Evolutionary conservation across 2,113 vertebrate species (phyloP), one percentile per base, ranked within the genome.

Genomic region (Percina caprodes): DNA sequence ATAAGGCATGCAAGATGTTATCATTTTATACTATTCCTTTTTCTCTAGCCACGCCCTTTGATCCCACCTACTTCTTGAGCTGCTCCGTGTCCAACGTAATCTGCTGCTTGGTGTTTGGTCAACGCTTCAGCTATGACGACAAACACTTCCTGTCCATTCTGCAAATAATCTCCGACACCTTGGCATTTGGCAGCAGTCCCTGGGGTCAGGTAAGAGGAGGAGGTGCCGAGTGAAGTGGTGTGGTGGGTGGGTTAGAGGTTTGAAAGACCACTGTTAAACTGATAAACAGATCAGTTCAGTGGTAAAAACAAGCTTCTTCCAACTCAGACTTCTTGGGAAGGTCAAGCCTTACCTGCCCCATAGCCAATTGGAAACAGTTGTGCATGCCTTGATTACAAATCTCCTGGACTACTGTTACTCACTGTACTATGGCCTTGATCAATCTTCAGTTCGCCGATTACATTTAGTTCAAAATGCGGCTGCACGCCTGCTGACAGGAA

Each of bases 61-160:
- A 96, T 9, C 94, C 95, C 10, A 87, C 58, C 0, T 91, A 77
- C 84, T 35, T 89, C 56, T 35, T 97, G 78, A 94, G 95, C 52
- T 90, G 85, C 63, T 67, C 91, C 0, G 92, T 95, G 0, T 94
- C 96, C 86, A 97, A 96, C 4, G 92, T 96, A 39, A 96, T 96
- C 83, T 95, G 95, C 83, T 92, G 94, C 49, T 56, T 96, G 16
- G 86, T 96, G 77, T 96, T 96, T 16, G 94, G 96, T 2, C 76
- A 94, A 39, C 94, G 93, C 48, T 96, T 96, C 55, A 80, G 76
- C 58, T 96, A 96, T 6, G 71, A 88, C 4, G 95, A 97, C 0
- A 21, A 42, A 0, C 7, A 83, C 15, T 96, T 97, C 75, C 90
- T 94, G 16, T 1, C 9, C 0, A 52, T 97, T 10, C 79, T 96